Evolutionary conservation across 2,888 invertebrate species (phyloP).

Genomic region (Pherbina coryleti): DNA sequence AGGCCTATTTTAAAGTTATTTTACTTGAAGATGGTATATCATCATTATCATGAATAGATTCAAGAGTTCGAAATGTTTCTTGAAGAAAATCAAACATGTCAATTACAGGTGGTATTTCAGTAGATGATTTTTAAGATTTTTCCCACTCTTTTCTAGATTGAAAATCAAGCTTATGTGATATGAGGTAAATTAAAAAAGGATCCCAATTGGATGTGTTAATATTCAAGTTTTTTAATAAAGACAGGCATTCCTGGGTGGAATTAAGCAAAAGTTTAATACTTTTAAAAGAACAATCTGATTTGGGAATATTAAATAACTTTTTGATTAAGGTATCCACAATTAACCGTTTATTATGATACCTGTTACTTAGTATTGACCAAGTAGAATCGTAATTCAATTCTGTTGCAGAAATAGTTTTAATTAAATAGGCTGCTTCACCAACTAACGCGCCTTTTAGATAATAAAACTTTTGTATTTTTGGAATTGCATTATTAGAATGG

Average conservation of each 20-base stretch:
- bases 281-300: not conserved
- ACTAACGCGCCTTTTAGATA: not conserved
- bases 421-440: not conserved
- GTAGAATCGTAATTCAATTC: not conserved
- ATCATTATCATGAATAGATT: constrained; percentile 2
- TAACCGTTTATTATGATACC: too few relatives aligned
- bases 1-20: too few relatives aligned
- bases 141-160: not conserved
- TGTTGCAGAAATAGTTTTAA: not conserved
- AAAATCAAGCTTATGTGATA: too few relatives aligned
- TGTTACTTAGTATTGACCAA: not conserved
- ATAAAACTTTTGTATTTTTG: not conserved
- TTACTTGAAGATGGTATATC: not conserved
- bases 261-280: too few relatives aligned
- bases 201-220: too few relatives aligned
- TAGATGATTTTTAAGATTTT: not conserved
- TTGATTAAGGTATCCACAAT: constrained; percentile 9
- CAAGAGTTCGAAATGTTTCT: constrained; percentile 2
- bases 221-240: too few relatives aligned
- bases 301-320: not conserved
- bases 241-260: too few relatives aligned
- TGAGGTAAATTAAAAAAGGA: too few relatives aligned
- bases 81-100: not conserved
- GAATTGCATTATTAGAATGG: too few relatives aligned
- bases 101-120: constrained; percentile 2